These are phyloP conservation scores for Oscheius myriophilus DNA, from an alignment of 2,888 invertebrate genomes.

Conservation along the genomic window DNA sequence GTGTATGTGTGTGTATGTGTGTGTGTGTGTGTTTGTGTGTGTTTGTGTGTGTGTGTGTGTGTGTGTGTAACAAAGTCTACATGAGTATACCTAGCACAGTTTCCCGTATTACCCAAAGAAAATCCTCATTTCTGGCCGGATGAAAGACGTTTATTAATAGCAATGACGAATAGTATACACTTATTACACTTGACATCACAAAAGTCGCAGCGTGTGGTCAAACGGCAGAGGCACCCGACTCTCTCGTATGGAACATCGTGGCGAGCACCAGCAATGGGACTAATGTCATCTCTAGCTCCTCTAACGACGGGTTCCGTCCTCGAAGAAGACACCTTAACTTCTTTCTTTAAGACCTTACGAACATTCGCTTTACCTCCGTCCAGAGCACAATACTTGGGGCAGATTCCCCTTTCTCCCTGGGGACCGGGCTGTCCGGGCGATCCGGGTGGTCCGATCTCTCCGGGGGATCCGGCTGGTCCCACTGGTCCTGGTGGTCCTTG, in stretches of 20 bases:
- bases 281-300: neutral
- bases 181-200: too few relatives aligned
- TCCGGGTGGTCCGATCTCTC: conserved; percentile 57
- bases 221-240: conserved; percentile 12
- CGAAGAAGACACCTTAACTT: conserved; percentile 59
- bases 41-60: too few relatives aligned
- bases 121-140: neutral
- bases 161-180: neutral
- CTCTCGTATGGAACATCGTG: neutral
- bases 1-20: too few relatives aligned
- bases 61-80: too few relatives aligned
- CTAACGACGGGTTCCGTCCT: conserved; percentile 63
- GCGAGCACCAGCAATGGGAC: too few relatives aligned
- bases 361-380: too few relatives aligned
- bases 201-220: too few relatives aligned
- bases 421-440: conserved; percentile 62
- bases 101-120: too few relatives aligned
- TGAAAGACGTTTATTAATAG: conserved; percentile 16
- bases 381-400: conserved; percentile 63
- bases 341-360: too few relatives aligned
- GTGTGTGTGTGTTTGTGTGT: too few relatives aligned
- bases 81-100: too few relatives aligned
- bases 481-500: conserved; percentile 61
- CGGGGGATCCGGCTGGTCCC: conserved; percentile 55
- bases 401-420: conserved; percentile 60